Base-by-base conservation (phyloP, 2,888 invertebrate genomes). In the Ganaspis brasiliensis region DNA sequence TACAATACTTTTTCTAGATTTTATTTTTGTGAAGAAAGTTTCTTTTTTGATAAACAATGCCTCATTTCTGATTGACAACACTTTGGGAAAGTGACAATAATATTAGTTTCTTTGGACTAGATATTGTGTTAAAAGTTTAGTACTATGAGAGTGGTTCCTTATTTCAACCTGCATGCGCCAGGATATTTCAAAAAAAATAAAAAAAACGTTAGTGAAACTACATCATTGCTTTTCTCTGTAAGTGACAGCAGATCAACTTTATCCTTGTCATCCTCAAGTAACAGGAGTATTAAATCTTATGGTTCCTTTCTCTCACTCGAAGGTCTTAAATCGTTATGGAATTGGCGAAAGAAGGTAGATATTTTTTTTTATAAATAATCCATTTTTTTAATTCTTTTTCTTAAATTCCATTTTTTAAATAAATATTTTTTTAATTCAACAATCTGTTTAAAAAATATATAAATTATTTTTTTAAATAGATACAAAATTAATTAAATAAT, bases 311-410 rank as follows among this genome's bases (percentile, higher is more conserved):
- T 83, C 14, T 85, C 85, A n/a, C 87, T 86, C 79, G 86, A 87
- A 75, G 83, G 81, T 37, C 82, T 90, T 37, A 88, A 85, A 45
- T 86, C 88, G 5, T 79, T 91, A 59, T 91, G 91, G 91, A 88
- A 84, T 75, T 84, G 86, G 75, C 89, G 86, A 75, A 88, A 83
- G 79, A 87, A 90, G 90, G 90, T 91, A 89, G 8, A 75, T n/a
- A n/a, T n/a, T n/a, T 73, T 59, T 16, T 56, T 56, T 3, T 8
- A 56, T 3, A 16, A n/a, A 16, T n/a, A n/a, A n/a, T n/a, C n/a
- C 9, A 3, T 56, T 16, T 56, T 21, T 16, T 14, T 5, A 52
- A 52, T 4, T 5, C 16, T n/a, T 52, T 52, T 52, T 16, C 52
- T 2, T 8, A 16, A n/a, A n/a, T n/a, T 16, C n/a, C 2, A 21